Percentiles rank a stretch among this genome's conserved stretches.
Conservation (phyloP, 2,797 vertebrate genomes). For the Apogon talboti region DNA sequence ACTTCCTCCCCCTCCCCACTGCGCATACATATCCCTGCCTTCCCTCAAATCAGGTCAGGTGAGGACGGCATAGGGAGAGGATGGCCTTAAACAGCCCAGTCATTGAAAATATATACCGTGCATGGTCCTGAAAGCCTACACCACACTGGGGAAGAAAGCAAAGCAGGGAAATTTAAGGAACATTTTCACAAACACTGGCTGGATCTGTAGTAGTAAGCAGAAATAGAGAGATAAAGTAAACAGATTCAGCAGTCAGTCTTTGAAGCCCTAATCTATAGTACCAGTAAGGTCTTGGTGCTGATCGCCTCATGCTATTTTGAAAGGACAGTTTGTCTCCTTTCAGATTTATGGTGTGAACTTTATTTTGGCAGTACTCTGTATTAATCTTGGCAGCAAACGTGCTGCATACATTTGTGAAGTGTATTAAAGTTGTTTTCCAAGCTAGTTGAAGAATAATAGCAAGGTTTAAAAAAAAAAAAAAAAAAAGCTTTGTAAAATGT, state of each 20-base stretch:
- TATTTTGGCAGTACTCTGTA: constrained; percentile 7
- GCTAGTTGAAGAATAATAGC: constrained; percentile 9
- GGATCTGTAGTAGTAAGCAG: constrained; percentile 15
- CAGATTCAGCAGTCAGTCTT: constrained; percentile 19
- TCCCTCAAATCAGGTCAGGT: constrained; percentile 75
- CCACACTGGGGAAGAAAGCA: constrained; percentile 14
- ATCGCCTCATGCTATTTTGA: constrained; percentile 11
- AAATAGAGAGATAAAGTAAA: constrained; percentile 28
- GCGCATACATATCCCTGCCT: constrained; percentile 68
- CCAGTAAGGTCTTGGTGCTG: not conserved
- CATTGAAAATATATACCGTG: constrained; percentile 40
- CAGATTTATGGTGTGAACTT: constrained; percentile 8
- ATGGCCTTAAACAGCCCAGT: constrained; percentile 26
- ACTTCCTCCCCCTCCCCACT: constrained; percentile 29
- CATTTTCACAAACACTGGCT: constrained; percentile 28
- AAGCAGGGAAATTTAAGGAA: not conserved
- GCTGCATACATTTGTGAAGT: constrained; percentile 9
- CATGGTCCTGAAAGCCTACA: constrained; percentile 32
- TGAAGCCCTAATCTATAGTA: not conserved
- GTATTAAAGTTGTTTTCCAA: constrained; percentile 14
- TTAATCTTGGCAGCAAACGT: constrained; percentile 6
- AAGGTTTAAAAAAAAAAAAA: not conserved
- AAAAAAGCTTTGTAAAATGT: not conserved
- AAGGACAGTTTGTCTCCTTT: constrained; percentile 20
- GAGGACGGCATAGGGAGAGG: constrained; percentile 68